A percentile compares a stretch with the other conserved stretches of the same genome.
Evolutionary conservation across 2,797 vertebrate genomes (phyloP).

Genomic region (Geotrypetes seraphini): DNA sequence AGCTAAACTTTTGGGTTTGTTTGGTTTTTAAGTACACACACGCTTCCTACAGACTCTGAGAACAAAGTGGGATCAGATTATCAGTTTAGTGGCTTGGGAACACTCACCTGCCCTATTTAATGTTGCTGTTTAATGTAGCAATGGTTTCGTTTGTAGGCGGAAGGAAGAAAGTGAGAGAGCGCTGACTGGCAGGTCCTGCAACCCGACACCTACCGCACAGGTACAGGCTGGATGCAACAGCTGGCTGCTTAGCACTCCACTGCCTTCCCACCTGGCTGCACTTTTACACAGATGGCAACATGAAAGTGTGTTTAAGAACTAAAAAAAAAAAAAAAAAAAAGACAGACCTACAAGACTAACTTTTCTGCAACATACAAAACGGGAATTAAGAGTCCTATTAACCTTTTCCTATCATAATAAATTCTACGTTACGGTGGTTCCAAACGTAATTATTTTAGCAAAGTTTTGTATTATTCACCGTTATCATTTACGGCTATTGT

Average conservation of each 20-base stretch:
- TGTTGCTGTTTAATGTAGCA: background rate
- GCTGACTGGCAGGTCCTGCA: constrained; percentile 2
- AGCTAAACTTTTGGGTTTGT: background rate
- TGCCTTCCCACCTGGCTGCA: background rate
- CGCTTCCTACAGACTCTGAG: background rate
- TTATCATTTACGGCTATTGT: too few relatives aligned
- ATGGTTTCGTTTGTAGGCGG: background rate
- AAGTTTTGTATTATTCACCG: too few relatives aligned
- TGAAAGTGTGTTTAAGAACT: constrained; percentile 7
- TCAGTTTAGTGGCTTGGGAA: constrained; percentile 21
- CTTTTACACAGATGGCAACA: background rate
- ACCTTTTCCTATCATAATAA: too few relatives aligned
- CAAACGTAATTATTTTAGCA: too few relatives aligned
- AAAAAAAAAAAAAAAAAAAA: too few relatives aligned
- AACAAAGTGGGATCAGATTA: constrained; percentile 6
- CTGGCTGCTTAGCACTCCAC: constrained; percentile 1
- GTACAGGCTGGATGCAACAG: constrained; percentile 11
- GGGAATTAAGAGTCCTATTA: too few relatives aligned
- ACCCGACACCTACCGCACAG: background rate
- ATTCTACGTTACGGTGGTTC: too few relatives aligned
- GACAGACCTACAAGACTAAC: too few relatives aligned
- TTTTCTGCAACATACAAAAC: too few relatives aligned
- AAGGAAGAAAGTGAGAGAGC: background rate
- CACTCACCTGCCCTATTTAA: constrained; percentile 24
- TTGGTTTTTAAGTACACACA: accelerated